A percentile compares a stretch with the other conserved stretches of the same genome.
These are phyloP conservation scores for Caenorhabditis macrosperma DNA, from an alignment of 2,888 invertebrate genomes.

Conservation along the genomic window DNA sequence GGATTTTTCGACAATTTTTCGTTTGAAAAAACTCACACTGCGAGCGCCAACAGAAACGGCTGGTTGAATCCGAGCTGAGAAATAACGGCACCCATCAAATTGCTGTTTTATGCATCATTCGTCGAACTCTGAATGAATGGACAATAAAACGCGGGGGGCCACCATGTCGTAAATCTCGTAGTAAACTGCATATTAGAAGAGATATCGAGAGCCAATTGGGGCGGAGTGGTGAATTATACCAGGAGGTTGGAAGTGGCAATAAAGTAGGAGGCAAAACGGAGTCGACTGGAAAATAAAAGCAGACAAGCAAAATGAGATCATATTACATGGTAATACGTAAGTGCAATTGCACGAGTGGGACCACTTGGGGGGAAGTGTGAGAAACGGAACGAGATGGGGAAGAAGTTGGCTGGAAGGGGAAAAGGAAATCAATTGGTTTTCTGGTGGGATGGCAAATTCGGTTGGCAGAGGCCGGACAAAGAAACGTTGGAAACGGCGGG, in stretches of 20 bases:
- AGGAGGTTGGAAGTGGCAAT: constrained; percentile 25
- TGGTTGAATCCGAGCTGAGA: constrained; percentile 71
- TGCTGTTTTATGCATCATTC: constrained; percentile 52
- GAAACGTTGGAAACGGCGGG: constrained; percentile 37
- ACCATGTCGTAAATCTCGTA: constrained; percentile 38
- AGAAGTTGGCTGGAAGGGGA: constrained; percentile 3
- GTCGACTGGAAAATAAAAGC: constrained; percentile 40
- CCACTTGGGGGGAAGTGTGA: constrained; percentile 1
- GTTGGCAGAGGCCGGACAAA: constrained; percentile 16
- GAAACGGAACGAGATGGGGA: constrained; percentile 11
- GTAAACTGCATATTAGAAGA: background rate
- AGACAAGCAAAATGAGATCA: constrained; percentile 38
- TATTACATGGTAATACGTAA: constrained; percentile 54
- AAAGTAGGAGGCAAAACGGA: constrained; percentile 32
- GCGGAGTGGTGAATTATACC: constrained; percentile 16
- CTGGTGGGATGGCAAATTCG: constrained; percentile 7
- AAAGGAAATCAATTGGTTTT: constrained; percentile 42
- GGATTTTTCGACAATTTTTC: background rate
- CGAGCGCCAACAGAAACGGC: constrained; percentile 65
- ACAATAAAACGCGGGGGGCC: background rate
- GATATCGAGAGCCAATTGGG: background rate
- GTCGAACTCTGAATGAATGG: constrained; percentile 30
- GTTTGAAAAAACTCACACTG: constrained; percentile 60
- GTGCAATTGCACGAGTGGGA: constrained; percentile 38
- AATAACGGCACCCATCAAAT: constrained; percentile 68